phyloP scores from a whole-genome alignment of 2,797 vertebrate species.

The Sebastes miniatus region DNA sequence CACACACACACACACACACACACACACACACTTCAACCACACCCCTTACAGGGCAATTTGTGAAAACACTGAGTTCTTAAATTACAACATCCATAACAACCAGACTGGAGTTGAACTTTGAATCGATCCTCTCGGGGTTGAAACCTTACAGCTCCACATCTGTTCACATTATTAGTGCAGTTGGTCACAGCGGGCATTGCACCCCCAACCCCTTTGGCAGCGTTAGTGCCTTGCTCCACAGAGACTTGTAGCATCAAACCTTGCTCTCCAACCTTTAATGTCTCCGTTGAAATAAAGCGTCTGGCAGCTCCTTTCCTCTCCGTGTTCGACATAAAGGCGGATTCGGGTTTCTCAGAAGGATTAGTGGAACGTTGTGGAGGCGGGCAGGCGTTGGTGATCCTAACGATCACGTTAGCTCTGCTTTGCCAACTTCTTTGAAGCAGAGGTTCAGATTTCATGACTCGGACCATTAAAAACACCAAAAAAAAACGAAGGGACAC shows the following conservation, averaged over 20 bases:
- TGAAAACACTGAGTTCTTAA: slow-evolving; percentile 31
- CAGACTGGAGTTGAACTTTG: slow-evolving; percentile 22
- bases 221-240: slow-evolving; percentile 6
- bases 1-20: slow-evolving; percentile 9
- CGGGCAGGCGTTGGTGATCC: not conserved
- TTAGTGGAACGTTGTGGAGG: not conserved
- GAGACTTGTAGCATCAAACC: not conserved
- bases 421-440: slow-evolving; percentile 21
- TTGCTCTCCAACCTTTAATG: not conserved
- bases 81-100: slow-evolving; percentile 33
- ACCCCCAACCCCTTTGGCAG: not conserved
- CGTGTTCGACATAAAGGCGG: not conserved
- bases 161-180: slow-evolving; percentile 9
- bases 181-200: slow-evolving; percentile 6
- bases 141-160: slow-evolving; percentile 20
- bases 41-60: slow-evolving; percentile 25
- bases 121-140: slow-evolving; percentile 10
- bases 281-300: not conserved
- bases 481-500: not conserved
- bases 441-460: slow-evolving; percentile 29
- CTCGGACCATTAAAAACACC: slow-evolving; percentile 11
- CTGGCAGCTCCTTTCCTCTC: not conserved
- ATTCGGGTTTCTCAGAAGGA: slow-evolving; percentile 13
- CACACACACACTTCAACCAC: slow-evolving; percentile 17
- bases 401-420: slow-evolving; percentile 5